Conservation (phyloP, 2,113 vertebrate species). For the Leptobrachium leishanense region DNA sequence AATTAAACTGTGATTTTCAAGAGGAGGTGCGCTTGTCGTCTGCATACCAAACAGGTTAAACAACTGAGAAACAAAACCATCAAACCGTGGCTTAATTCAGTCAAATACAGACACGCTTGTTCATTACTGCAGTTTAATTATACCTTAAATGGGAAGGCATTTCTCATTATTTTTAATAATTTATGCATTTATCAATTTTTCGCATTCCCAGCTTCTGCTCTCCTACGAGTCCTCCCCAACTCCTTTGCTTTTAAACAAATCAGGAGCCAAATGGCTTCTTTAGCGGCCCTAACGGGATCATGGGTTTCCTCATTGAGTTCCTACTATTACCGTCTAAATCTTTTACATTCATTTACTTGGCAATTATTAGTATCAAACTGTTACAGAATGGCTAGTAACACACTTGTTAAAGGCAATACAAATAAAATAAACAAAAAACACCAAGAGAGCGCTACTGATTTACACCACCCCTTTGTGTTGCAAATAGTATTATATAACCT, state of each 20-base stretch:
- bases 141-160: conserved; percentile 45
- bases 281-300: neutral
- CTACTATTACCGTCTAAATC: too few species aligned
- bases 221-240: neutral
- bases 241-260: conserved; percentile 15
- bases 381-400: too few species aligned
- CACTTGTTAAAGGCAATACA: too few species aligned
- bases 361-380: too few species aligned
- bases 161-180: conserved; percentile 47
- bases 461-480: too few species aligned
- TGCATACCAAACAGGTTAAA: conserved; percentile 48
- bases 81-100: conserved; percentile 46
- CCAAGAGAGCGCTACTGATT: too few species aligned
- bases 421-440: too few species aligned
- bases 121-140: conserved; percentile 50
- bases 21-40: conserved; percentile 16
- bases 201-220: conserved; percentile 26
- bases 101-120: conserved; percentile 49
- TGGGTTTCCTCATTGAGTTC: too few species aligned
- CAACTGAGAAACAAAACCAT: conserved; percentile 44
- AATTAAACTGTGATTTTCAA: conserved; percentile 48
- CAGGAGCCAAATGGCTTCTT: neutral
- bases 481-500: too few species aligned
- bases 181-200: conserved; percentile 48
- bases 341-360: too few species aligned